A percentile compares a stretch with the other conserved stretches of the same genome.
phyloP scores from a whole-genome alignment of 1,140 invertebrate species.

The Zeugodacus cucurbitae region DNA sequence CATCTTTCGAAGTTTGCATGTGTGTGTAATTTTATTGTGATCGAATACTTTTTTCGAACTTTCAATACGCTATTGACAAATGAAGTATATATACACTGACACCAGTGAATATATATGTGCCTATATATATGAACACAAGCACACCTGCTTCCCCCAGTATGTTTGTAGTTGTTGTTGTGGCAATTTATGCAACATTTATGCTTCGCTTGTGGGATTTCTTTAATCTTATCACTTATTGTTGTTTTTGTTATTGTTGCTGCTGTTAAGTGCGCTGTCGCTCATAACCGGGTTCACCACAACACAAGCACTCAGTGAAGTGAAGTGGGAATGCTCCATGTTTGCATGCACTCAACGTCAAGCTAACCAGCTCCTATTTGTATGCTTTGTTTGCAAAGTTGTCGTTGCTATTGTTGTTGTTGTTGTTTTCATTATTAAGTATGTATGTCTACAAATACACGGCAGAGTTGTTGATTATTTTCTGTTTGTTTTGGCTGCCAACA shows the following conservation, averaged over 20 bases:
- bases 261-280: background rate
- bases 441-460: background rate
- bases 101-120: background rate
- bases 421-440: constrained; percentile 3
- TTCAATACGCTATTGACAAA: background rate
- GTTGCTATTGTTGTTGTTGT: background rate
- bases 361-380: background rate
- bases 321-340: background rate
- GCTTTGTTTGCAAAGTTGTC: background rate
- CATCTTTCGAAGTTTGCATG: background rate
- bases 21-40: background rate
- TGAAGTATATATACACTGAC: background rate
- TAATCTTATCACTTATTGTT: background rate
- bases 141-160: background rate
- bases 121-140: background rate
- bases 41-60: background rate
- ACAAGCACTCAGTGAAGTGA: background rate
- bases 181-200: background rate
- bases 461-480: background rate
- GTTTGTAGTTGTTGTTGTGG: background rate
- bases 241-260: background rate
- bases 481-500: background rate
- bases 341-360: background rate
- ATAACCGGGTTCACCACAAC: background rate
- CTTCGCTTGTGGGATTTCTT: background rate